Evolutionary conservation across 2,113 vertebrate genomes (phyloP).

Genomic region (Xiphophorus couchianus): DNA sequence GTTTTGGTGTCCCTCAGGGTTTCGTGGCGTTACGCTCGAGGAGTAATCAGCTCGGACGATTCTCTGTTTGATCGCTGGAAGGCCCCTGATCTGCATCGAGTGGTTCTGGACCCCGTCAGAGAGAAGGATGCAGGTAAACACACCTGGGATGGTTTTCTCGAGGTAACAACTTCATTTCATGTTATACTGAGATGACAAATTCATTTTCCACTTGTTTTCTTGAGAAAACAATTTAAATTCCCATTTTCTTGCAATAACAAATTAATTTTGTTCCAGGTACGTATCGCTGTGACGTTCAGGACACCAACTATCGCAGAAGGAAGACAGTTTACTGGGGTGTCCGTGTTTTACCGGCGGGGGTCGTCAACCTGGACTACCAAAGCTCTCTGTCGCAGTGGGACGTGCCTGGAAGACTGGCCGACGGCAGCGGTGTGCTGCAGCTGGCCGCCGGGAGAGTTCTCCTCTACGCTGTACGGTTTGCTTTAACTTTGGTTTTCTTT

Average conservation of each 20-base stretch:
- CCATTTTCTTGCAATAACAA: too few relatives aligned
- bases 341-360: slow-evolving; percentile 71
- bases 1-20: slow-evolving; percentile 49
- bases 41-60: slow-evolving; percentile 84
- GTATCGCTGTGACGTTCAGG: slow-evolving; percentile 86
- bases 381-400: slow-evolving; percentile 54
- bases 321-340: slow-evolving; percentile 88
- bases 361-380: slow-evolving; percentile 81
- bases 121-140: slow-evolving; percentile 85
- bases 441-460: neutral
- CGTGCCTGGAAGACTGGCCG: too few relatives aligned
- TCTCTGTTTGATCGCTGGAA: slow-evolving; percentile 74
- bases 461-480: slow-evolving; percentile 5
- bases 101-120: slow-evolving; percentile 70
- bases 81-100: slow-evolving; percentile 32
- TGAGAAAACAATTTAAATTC: too few relatives aligned
- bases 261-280: slow-evolving; percentile 78
- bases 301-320: slow-evolving; percentile 63
- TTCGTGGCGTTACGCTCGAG: slow-evolving; percentile 82
- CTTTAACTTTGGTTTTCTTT: neutral
- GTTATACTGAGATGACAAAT: too few relatives aligned
- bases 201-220: too few relatives aligned
- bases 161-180: too few relatives aligned
- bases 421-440: neutral
- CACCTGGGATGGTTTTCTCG: slow-evolving; percentile 2